Base-by-base conservation (phyloP, 2,797 vertebrate genomes). In the Microcaecilia unicolor region DNA sequence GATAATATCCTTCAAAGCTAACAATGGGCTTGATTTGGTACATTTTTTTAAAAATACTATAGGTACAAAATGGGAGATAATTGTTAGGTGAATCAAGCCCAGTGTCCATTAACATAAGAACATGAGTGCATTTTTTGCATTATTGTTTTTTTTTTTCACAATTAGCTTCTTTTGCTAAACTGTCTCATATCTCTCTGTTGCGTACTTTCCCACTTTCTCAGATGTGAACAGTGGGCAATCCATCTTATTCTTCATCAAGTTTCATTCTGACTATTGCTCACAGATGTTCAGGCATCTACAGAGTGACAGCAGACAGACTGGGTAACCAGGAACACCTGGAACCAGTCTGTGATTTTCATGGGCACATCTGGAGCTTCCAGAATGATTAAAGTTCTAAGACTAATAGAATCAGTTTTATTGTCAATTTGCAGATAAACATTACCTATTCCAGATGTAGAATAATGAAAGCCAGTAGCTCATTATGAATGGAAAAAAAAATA, bases 311-410 rank as follows among this genome's bases (percentile, higher is more conserved):
- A 37, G 13, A 45, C 19, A 15, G 36, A 1, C 28, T 28, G 26
- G 4, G 17, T 24, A 32, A 16, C 14, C 29, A 53, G 26, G 54
- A 55, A 42, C 46, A 61, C 22, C 41, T 58, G 52, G 25, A 44
- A 32, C 6, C 6, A 25, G 29, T 44, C 41, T 31, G 41, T 27
- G 28, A 35, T 38, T 58, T 46, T 58, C 59, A 12, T 6, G 35
- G 22, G 10, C 29, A 21, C 21, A 45, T 44, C 46, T 60, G 46
- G 33, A n/a, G 5, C 25, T 49, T 15, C 20, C 10, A 37, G 25
- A 27, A 26, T 38, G 9, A 6, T 48, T 28, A 37, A 30, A 48
- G 21, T 19, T 14, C 37, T 16, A 27, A 34, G 18, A 26, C 28
- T 34, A 36, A 25, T 44, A 19, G 18, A 51, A 39, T 8, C 9